Conservation (phyloP, 1,140 invertebrate species). For the Ephestia elutella region DNA sequence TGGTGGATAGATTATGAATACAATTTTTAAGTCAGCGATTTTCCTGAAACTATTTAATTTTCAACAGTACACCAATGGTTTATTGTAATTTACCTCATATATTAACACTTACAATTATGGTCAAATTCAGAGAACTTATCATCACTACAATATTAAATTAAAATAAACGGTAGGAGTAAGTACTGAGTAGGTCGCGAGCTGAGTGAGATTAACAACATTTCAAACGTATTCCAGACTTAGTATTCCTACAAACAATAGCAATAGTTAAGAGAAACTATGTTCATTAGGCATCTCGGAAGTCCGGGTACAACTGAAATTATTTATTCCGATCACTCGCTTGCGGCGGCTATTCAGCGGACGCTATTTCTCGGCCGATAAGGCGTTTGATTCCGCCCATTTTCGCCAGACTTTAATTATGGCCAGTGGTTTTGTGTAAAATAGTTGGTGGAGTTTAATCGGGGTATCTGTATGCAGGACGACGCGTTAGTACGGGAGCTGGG, state of each 20-base stretch:
- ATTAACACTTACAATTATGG: no score
- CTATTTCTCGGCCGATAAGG: constrained; percentile 70
- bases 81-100: no score
- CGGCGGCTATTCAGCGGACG: constrained; percentile 66
- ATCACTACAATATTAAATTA: no score
- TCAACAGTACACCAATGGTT: no score
- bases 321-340: constrained; percentile 69
- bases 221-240: background rate
- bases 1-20: no score
- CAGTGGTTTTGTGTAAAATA: constrained; percentile 73
- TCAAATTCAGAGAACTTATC: no score
- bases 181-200: no score
- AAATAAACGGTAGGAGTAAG: no score
- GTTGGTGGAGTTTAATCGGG: constrained; percentile 67
- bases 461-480: constrained; percentile 64
- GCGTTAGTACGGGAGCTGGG: constrained; percentile 29
- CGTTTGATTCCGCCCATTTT: constrained; percentile 71
- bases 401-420: constrained; percentile 71
- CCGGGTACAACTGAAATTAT: constrained; percentile 64
- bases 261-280: constrained; percentile 47
- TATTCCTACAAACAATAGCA: constrained; percentile 15
- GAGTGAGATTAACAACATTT: no score
- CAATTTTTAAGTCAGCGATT: no score
- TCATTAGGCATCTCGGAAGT: constrained; percentile 44
- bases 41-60: no score